phyloP scores from a whole-genome alignment of 2,113 vertebrate species.

The Ivindomyrus marchei region DNA sequence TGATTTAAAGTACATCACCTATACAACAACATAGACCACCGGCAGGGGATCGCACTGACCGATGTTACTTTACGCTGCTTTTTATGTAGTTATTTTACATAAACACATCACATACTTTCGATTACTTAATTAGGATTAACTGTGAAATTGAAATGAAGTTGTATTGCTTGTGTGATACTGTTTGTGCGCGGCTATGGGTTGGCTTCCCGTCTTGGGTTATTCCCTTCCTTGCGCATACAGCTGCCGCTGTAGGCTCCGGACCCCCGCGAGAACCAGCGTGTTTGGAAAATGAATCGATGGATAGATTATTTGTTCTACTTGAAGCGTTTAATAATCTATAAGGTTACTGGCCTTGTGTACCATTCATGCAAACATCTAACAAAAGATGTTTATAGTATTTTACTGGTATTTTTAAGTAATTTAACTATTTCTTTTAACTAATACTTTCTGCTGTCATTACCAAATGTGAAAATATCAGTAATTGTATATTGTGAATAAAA shows the following conservation, averaged over 20 bases:
- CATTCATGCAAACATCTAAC: neutral
- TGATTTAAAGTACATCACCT: neutral
- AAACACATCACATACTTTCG: neutral
- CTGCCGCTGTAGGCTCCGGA: neutral
- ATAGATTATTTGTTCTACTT: neutral
- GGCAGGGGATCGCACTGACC: neutral
- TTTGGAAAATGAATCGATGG: neutral
- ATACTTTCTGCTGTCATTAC: neutral
- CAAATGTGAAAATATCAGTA: neutral
- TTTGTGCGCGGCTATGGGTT: neutral
- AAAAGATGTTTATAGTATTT: neutral
- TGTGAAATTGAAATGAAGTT: neutral
- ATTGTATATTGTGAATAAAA: neutral
- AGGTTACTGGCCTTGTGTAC: neutral
- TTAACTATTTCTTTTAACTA: neutral
- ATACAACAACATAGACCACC: neutral
- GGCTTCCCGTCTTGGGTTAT: neutral
- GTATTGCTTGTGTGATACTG: neutral
- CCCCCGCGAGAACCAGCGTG: neutral
- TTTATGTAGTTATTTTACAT: neutral
- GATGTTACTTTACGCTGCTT: neutral
- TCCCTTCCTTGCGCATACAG: neutral
- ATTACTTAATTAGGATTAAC: neutral
- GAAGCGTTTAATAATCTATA: neutral
- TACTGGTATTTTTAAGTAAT: neutral